Percentiles rank a stretch among this genome's conserved stretches.
These are phyloP conservation scores for Melanotaenia duboulayi DNA, from an alignment of 2,113 vertebrate genomes.

Conservation along the genomic window DNA sequence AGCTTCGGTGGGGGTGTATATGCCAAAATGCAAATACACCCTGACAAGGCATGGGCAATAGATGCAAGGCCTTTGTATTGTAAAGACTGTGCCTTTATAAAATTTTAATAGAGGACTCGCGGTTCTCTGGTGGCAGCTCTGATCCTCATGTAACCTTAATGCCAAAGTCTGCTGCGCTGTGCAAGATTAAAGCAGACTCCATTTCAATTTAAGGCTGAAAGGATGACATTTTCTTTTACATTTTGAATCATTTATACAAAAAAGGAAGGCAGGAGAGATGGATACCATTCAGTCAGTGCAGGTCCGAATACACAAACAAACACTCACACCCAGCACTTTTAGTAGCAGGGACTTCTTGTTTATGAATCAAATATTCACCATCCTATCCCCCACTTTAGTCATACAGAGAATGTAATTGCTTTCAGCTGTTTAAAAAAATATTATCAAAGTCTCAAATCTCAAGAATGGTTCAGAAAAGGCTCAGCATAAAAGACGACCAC, in stretches of 20 bases:
- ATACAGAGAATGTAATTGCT: constrained; percentile 20
- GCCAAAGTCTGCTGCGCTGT: constrained; percentile 35
- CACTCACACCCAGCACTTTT: not conserved
- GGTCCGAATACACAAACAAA: constrained; percentile 8
- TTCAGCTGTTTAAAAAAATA: constrained; percentile 45
- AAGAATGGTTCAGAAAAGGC: constrained; percentile 14
- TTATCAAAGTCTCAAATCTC: constrained; percentile 42
- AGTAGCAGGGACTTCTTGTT: constrained; percentile 1
- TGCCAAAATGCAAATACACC: not conserved
- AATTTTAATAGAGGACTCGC: not conserved
- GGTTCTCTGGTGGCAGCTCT: constrained; percentile 42
- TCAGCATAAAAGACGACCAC: not conserved
- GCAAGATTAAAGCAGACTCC: constrained; percentile 43
- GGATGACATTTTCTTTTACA: constrained; percentile 27
- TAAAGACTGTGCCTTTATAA: constrained; percentile 18
- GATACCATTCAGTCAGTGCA: constrained; percentile 8
- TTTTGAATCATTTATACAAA: constrained; percentile 54
- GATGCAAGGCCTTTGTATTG: constrained; percentile 9
- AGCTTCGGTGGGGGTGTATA: too few species aligned
- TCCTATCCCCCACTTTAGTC: constrained; percentile 14
- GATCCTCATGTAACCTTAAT: constrained; percentile 48
- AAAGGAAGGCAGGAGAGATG: not conserved
- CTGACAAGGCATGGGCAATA: not conserved
- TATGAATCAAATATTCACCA: constrained; percentile 49
- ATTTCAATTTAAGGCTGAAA: constrained; percentile 56